phyloP scores from a whole-genome alignment of 2,113 vertebrate genomes.

The Romanogobio albipinnatus region DNA sequence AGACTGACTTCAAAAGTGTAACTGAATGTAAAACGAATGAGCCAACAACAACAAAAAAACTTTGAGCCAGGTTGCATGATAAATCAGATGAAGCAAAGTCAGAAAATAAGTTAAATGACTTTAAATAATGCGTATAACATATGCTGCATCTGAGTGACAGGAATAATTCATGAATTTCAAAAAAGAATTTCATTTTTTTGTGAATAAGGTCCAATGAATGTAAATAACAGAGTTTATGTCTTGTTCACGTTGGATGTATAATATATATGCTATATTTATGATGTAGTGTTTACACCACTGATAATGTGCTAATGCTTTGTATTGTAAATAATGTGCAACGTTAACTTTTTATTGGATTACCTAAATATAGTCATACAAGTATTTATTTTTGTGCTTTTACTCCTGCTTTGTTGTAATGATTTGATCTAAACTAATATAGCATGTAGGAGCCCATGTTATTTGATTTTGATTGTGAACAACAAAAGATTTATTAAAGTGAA shows the following conservation, averaged over 20 bases:
- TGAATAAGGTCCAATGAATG: not conserved
- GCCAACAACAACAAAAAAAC: not conserved
- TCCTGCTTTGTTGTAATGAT: not conserved
- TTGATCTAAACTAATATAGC: not conserved
- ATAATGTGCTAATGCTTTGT: not conserved
- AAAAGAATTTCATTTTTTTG: too few relatives aligned
- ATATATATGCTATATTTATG: conserved; percentile 3
- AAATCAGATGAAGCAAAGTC: not conserved
- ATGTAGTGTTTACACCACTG: not conserved
- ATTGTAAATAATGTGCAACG: not conserved
- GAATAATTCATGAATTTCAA: not conserved
- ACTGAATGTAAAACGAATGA: not conserved
- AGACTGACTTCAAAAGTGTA: not conserved
- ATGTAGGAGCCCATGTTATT: not conserved
- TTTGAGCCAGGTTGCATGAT: not conserved
- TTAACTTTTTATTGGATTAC: not conserved
- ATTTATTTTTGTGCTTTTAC: not conserved
- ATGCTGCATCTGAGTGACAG: not conserved
- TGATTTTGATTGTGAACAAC: conserved; percentile 1
- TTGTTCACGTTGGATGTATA: not conserved
- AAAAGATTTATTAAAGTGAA: conserved; percentile 24
- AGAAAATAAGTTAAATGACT: not conserved
- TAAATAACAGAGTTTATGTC: not conserved
- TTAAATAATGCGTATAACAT: not conserved
- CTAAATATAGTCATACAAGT: not conserved